A percentile compares a stretch with the other conserved stretches of the same genome.
phyloP scores from a whole-genome alignment of 2,797 vertebrate species.

The Chelidonichthys spinosus region DNA sequence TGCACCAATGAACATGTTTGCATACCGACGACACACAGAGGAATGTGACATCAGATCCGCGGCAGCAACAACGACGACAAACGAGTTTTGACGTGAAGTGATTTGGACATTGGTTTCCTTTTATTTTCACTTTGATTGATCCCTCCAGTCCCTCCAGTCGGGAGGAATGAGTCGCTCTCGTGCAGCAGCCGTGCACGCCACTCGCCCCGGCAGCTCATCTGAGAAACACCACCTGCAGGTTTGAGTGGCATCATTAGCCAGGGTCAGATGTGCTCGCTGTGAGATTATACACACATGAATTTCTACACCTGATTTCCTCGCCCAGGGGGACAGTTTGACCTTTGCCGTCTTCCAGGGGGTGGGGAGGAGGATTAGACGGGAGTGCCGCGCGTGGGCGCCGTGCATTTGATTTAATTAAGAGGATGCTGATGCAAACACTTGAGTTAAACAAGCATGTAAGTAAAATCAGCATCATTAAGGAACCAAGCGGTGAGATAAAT shows the following conservation, averaged over 20 bases:
- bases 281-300: constrained; percentile 79
- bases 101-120: constrained; percentile 39
- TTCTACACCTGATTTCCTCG: constrained; percentile 77
- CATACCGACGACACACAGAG: constrained; percentile 34
- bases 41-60: constrained; percentile 20
- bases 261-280: constrained; percentile 80
- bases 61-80: background rate
- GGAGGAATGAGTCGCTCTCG: constrained; percentile 19
- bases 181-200: constrained; percentile 10
- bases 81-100: constrained; percentile 41
- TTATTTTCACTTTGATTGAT: constrained; percentile 42
- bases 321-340: constrained; percentile 65
- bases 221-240: constrained; percentile 77
- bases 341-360: constrained; percentile 62
- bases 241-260: constrained; percentile 82
- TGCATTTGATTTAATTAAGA: constrained; percentile 73
- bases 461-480: constrained; percentile 59
- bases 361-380: constrained; percentile 27
- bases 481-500: constrained; percentile 59
- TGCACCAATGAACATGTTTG: constrained; percentile 58
- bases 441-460: constrained; percentile 67
- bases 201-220: constrained; percentile 65
- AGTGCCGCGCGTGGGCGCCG: constrained; percentile 23
- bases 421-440: constrained; percentile 42
- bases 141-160: constrained; percentile 20